phyloP scores from a whole-genome alignment of 37 sponge, comb jelly and placozoan genomes.

The Geodia barretti region DNA sequence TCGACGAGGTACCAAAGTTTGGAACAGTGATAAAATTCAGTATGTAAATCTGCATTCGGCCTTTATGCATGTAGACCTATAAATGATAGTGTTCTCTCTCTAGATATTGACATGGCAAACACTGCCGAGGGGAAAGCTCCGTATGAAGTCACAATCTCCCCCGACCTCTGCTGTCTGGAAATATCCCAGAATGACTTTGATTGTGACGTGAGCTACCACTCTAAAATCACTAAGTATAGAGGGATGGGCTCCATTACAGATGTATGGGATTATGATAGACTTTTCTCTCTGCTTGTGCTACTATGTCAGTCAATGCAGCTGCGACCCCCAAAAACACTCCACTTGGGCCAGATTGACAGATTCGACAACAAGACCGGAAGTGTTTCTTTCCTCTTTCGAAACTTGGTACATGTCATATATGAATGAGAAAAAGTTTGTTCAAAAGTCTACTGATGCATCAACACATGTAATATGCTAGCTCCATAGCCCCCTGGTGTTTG shows the following conservation, averaged over 20 bases:
- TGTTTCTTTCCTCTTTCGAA: slow-evolving; percentile 28
- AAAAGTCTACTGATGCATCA: no score
- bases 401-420: no score
- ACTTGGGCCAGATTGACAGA: background rate
- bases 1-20: slow-evolving; percentile 10
- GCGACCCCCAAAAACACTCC: slow-evolving; percentile 1
- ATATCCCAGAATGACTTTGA: slow-evolving; percentile 41
- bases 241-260: background rate
- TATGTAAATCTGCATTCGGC: background rate
- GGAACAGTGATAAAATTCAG: slow-evolving; percentile 28
- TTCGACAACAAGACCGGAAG: slow-evolving; percentile 5
- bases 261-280: no score
- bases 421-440: background rate
- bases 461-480: no score
- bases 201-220: slow-evolving; percentile 21
- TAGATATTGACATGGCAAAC: slow-evolving; percentile 36
- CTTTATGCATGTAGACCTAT: background rate
- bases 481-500: no score
- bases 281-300: no score
- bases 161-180: slow-evolving; percentile 27
- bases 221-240: background rate
- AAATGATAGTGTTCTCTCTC: background rate
- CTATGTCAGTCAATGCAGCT: slow-evolving; percentile 33
- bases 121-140: background rate
- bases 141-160: slow-evolving; percentile 24